A percentile compares a stretch with the other conserved stretches of the same genome.
phyloP scores from a whole-genome alignment of 1,140 invertebrate genomes.

The Drosophila miranda region DNA sequence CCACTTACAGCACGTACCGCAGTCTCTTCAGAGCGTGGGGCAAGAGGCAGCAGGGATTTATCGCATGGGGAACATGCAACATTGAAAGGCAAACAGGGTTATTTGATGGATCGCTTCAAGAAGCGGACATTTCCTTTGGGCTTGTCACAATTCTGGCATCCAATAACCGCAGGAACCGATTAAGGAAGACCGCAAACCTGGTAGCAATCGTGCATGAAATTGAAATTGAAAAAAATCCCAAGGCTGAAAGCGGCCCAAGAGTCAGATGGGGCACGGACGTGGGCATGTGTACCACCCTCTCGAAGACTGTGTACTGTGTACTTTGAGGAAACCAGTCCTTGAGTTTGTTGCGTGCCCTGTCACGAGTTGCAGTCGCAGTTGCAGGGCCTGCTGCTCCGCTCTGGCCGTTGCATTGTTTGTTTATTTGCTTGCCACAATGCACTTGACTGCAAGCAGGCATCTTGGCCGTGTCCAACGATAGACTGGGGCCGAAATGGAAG shows the following conservation, averaged over 20 bases:
- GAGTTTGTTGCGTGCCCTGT: constrained; percentile 20
- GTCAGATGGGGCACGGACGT: background rate
- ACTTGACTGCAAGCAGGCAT: constrained; percentile 39
- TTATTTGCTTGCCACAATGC: constrained; percentile 30
- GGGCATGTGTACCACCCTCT: background rate
- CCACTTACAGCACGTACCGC: constrained; percentile 44
- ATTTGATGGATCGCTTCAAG: too few relatives aligned
- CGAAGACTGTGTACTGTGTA: background rate
- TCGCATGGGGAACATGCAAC: background rate
- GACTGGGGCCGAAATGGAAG: background rate
- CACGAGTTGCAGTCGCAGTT: background rate
- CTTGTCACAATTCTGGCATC: too few relatives aligned
- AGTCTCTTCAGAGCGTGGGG: too few relatives aligned
- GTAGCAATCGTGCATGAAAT: background rate
- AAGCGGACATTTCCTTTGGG: too few relatives aligned
- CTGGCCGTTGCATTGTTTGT: constrained; percentile 21
- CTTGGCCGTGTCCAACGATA: background rate
- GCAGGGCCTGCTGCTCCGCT: constrained; percentile 13
- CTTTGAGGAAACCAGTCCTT: background rate
- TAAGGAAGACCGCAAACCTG: constrained; percentile 8
- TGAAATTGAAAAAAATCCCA: background rate
- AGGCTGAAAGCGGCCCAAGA: background rate
- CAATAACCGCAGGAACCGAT: constrained; percentile 24
- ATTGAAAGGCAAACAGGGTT: background rate
- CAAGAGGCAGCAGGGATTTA: too few relatives aligned